phyloP scores from a whole-genome alignment of 2,113 vertebrate species.

The Ceyx melanurus region DNA sequence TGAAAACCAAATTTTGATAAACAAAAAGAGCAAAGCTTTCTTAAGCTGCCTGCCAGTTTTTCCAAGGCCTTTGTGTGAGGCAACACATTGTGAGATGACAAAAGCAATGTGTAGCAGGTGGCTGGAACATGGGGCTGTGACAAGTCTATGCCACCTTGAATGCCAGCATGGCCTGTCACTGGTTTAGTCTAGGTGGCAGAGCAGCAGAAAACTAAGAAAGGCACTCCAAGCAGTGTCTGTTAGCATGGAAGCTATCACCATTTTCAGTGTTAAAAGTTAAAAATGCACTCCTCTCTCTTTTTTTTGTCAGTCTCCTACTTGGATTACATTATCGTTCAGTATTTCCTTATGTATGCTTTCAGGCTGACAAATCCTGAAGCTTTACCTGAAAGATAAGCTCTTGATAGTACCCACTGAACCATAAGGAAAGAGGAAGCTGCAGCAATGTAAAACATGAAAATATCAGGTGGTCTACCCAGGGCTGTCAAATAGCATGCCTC shows the following conservation, averaged over 20 bases:
- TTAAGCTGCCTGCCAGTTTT: neutral
- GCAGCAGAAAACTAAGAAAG: neutral
- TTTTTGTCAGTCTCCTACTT: neutral
- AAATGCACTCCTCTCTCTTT: neutral
- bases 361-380: neutral
- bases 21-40: neutral
- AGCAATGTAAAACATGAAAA: neutral
- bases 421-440: neutral
- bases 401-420: neutral
- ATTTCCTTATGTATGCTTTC: neutral
- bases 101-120: neutral
- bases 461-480: neutral
- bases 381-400: neutral
- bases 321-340: neutral
- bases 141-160: neutral
- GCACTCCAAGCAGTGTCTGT: accelerated
- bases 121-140: neutral
- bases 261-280: neutral
- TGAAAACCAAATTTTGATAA: neutral
- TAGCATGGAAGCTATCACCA: neutral
- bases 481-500: neutral
- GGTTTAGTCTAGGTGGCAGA: neutral
- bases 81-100: neutral
- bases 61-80: neutral
- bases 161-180: neutral